Evolutionary conservation across 2,888 invertebrate genomes (phyloP).

Genomic region (Drosophila antonietae): DNA sequence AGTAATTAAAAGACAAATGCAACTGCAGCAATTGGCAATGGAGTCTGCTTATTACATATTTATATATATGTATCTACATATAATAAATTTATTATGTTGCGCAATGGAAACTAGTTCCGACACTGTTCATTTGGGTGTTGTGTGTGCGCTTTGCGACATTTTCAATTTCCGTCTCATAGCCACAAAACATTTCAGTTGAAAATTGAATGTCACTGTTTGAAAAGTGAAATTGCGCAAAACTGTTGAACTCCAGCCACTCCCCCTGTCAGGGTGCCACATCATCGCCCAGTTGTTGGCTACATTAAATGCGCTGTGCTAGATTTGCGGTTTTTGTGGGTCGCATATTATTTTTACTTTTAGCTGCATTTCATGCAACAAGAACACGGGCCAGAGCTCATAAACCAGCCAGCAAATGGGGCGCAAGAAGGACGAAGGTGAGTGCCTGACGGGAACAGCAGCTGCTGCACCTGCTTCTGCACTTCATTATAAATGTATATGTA

Average conservation of each 20-base stretch:
- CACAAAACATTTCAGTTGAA: slow-evolving; percentile 63
- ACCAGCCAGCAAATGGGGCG: slow-evolving; percentile 18
- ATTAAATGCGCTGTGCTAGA: slow-evolving; percentile 60
- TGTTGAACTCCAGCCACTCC: slow-evolving; percentile 14
- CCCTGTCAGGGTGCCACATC: background rate
- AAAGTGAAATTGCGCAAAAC: slow-evolving; percentile 56
- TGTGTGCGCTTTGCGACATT: slow-evolving; percentile 48
- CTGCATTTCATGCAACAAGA: slow-evolving; percentile 21
- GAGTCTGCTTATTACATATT: slow-evolving; percentile 23
- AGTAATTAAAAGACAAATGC: slow-evolving; percentile 64
- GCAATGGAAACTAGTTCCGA: background rate
- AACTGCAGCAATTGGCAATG: slow-evolving; percentile 49
- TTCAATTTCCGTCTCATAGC: slow-evolving; percentile 73
- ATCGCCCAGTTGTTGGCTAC: slow-evolving; percentile 3
- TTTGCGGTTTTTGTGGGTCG: slow-evolving; percentile 66
- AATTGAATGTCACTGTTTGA: slow-evolving; percentile 75
- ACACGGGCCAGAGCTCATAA: slow-evolving; percentile 34
- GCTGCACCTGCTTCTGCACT: slow-evolving; percentile 31
- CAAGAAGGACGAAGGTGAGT: background rate
- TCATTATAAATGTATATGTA: slow-evolving; percentile 52
- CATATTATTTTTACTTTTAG: slow-evolving; percentile 55
- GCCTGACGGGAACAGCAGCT: slow-evolving; percentile 23
- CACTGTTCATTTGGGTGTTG: slow-evolving; percentile 9
- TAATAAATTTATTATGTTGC: slow-evolving; percentile 1
- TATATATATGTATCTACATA: background rate